These are phyloP conservation scores for Tipula confusa DNA, from an alignment of 2,888 invertebrate species.

Conservation along the genomic window DNA sequence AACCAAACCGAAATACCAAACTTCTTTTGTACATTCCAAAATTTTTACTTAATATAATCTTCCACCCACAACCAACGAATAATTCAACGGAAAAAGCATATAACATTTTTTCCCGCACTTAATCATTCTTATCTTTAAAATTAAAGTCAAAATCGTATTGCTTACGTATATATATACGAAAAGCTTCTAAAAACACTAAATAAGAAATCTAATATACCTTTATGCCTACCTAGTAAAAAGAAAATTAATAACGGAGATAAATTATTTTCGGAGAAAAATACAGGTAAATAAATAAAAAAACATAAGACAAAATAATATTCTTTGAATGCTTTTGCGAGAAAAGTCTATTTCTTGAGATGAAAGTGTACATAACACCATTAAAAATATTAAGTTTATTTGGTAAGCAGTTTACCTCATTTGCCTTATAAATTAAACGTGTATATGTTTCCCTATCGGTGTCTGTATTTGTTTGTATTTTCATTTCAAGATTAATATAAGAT, in stretches of 20 bases:
- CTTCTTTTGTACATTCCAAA: neutral
- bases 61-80: neutral
- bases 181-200: neutral
- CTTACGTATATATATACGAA: neutral
- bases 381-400: neutral
- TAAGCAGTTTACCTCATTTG: neutral
- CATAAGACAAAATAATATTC: neutral
- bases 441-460: neutral
- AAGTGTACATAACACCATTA: neutral
- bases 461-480: neutral
- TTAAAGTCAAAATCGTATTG: neutral
- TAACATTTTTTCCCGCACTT: neutral
- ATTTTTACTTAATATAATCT: neutral
- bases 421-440: neutral
- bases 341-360: neutral
- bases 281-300: neutral
- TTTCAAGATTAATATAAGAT: neutral
- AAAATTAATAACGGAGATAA: conserved; percentile 9
- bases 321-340: neutral
- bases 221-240: neutral
- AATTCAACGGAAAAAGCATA: neutral
- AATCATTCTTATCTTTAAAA: conserved; percentile 20
- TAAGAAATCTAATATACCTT: neutral
- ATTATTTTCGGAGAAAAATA: neutral
- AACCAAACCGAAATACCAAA: neutral